A percentile compares a stretch with the other conserved stretches of the same genome.
phyloP scores from a whole-genome alignment of 1,140 invertebrate genomes.

The Mactra quadrangularis region DNA sequence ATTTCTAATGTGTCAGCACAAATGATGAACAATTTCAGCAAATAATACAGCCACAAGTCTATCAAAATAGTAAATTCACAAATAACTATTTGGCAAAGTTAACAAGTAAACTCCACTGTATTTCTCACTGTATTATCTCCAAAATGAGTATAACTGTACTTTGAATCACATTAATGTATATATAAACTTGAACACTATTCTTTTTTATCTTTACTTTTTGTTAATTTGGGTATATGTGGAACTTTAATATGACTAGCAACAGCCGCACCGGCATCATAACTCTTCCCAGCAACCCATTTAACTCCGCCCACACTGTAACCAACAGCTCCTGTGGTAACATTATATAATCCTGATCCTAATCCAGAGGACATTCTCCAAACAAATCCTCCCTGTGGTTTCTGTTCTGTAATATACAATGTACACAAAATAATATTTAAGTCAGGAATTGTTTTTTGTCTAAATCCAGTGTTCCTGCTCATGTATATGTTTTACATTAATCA shows the following conservation, averaged over 20 bases:
- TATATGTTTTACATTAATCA: too few species aligned
- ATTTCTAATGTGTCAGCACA: too few species aligned
- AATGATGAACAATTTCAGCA: too few species aligned
- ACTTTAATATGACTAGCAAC: conserved; percentile 76
- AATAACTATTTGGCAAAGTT: too few species aligned
- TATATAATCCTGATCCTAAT: conserved; percentile 71
- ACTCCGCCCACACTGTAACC: conserved; percentile 80
- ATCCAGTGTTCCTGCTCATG: too few species aligned
- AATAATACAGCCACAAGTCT: too few species aligned
- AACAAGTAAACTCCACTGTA: too few species aligned
- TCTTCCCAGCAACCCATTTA: conserved; percentile 82
- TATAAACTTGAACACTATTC: conserved; percentile 67
- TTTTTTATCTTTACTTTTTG: conserved; percentile 77
- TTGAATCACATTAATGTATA: too few species aligned
- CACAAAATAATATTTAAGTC: neutral
- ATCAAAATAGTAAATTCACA: too few species aligned
- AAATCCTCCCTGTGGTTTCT: conserved; percentile 69
- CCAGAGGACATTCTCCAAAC: conserved; percentile 81
- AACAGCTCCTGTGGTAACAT: conserved; percentile 79
- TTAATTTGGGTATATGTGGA: conserved; percentile 66
- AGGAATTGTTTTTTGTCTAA: too few species aligned
- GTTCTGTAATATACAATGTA: conserved; percentile 69
- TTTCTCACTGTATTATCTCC: too few species aligned
- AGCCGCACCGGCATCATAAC: conserved; percentile 78
- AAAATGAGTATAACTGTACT: too few species aligned